Evolutionary conservation across 2,113 vertebrate species (phyloP), one percentile per base, ranked within the genome.

Genomic region (Trogon surrucura): DNA sequence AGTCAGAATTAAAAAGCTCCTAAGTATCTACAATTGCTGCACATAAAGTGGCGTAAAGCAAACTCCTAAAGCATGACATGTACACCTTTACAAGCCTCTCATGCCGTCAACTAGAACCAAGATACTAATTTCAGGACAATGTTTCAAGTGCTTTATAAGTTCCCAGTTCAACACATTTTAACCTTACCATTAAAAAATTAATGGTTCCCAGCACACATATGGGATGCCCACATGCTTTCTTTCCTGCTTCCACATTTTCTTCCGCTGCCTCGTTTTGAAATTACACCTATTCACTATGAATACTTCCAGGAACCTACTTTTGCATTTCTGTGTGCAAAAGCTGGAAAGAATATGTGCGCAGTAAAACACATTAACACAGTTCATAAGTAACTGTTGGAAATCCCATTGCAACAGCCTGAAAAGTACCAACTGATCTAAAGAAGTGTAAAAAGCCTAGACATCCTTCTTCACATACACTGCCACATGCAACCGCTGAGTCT

Each of bases 241-340:
- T 38, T 23, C 16, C 25, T 22, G 13, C 20, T 36, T 71, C 11
- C 11, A 50, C 10, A 53, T 82, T 57, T 72, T 75, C 8, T 81
- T 54, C 38, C 51, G 25, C 27, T 53, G 30, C 9, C 16, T 81
- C 20, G 26, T 64, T 84, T 32, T 5, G 5, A 89, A 94, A 38
- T 34, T 32, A 64, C 16, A 44, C 4, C 16, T 84, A 57, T 41
- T 56, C 26, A 14, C 11, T 47, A 30, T 7, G 9, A 15, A 70
- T 3, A 10, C 25, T 64, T 57, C n/a, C 22, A 87, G 36, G 6
- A 91, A 65, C 17, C n/a, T 69, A n/a, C 27, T 92, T 72, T 87
- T 71, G 21, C 17, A 79, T 2, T 1, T 1, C 0, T 0, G 1
- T 41, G 6, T 23, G 26, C 48, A 69, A 72, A 79, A 95, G n/a